Base-by-base conservation (phyloP, 2,797 vertebrate genomes). In the Siniperca undulata region DNA sequence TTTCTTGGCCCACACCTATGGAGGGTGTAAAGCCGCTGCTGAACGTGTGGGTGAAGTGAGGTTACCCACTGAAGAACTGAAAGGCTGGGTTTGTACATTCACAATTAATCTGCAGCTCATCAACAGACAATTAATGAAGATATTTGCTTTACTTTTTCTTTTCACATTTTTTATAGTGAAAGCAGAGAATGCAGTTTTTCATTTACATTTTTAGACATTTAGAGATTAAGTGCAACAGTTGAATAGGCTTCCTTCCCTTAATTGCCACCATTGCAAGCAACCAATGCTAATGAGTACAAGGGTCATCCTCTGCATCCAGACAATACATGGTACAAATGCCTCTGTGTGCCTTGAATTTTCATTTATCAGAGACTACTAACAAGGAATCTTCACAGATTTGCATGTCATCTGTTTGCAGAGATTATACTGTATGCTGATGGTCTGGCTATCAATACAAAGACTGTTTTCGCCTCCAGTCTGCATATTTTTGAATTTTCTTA, bases 1-100 rank as follows among this genome's bases (percentile, higher is more conserved):
- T 83, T 90, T 89, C 87, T 88, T 81, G 89, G 93, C 94, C 96
- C 96, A 96, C 96, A 97, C 96, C 96, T 97, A 96, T 94, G 93
- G 89, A 94, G 90, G 91, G 91, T 95, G 94, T 89, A 91, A 86
- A 88, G 84, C 88, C 50, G 53, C 79, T 36, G 70, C 74, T 81
- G 83, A 88, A 88, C 64, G 82, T 88, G 80, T 75, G 88, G 85
- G 93, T 78, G 91, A 96, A 95, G 94, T 94, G 93, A 95, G 89
- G 88, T 87, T 93, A 93, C 93, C 92, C 90, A 67, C 77, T 53
- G 74, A 75, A 87, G 81, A 78, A 55, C 64, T 48, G 76, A 62
- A 19, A 46, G 71, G 24, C 69, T n/a, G 64, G 22, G 40, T 67
- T 77, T 70, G 58, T 53, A 46, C 53, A n/a, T 17, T 80, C 61